phyloP scores from a whole-genome alignment of 2,888 invertebrate genomes.

The Drosophila monieri region DNA sequence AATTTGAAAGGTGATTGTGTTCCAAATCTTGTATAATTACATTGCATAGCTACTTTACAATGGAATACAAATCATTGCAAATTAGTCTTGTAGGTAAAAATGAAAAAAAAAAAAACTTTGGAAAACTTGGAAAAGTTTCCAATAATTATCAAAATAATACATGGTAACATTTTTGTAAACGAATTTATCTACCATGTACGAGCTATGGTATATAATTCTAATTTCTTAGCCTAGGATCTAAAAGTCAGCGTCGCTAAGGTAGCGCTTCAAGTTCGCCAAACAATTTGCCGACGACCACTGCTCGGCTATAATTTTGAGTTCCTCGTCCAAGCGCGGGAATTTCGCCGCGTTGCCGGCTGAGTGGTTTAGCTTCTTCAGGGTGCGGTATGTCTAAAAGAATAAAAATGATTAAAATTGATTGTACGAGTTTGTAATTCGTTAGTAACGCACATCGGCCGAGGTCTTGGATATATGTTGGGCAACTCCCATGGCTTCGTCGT shows the following conservation, averaged over 20 bases:
- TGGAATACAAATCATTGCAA: conserved; percentile 12
- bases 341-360: conserved; percentile 59
- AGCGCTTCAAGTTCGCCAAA: conserved; percentile 81
- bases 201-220: conserved; percentile 20
- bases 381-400: conserved; percentile 73
- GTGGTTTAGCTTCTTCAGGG: conserved; percentile 58
- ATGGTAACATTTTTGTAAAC: conserved; percentile 1
- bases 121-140: conserved; percentile 13
- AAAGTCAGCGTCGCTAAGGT: conserved; percentile 55
- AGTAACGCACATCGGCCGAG: conserved; percentile 88
- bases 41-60: background rate
- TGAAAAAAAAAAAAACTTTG: conserved; percentile 1
- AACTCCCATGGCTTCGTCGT: conserved; percentile 89
- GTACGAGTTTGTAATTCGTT: background rate
- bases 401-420: background rate
- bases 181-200: conserved; percentile 27
- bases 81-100: background rate
- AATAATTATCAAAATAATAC: conserved; percentile 11
- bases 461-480: conserved; percentile 89
- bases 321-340: conserved; percentile 76
- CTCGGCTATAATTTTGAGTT: conserved; percentile 79
- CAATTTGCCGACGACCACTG: conserved; percentile 82
- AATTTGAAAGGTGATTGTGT: background rate
- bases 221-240: conserved; percentile 25
- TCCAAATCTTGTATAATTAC: background rate